phyloP scores from a whole-genome alignment of 2,113 vertebrate genomes.

The Lagopus leucura region DNA sequence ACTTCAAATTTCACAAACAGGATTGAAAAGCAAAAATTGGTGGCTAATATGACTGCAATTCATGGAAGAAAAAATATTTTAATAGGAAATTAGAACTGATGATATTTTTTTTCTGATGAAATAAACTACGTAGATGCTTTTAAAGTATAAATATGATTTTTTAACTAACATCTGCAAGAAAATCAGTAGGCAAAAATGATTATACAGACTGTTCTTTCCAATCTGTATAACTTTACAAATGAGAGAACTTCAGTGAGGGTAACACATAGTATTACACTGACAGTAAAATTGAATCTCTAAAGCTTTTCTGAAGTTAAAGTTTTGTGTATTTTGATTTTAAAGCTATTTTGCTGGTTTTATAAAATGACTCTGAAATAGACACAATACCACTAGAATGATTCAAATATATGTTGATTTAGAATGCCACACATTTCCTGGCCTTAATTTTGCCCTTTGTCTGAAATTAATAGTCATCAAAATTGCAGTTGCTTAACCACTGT shows the following conservation, averaged over 20 bases:
- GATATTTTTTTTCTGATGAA: not conserved
- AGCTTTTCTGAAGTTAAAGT: not conserved
- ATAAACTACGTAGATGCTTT: not conserved
- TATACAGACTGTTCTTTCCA: not conserved
- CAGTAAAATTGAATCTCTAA: not conserved
- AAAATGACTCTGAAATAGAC: constrained; percentile 56
- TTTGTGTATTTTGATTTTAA: constrained; percentile 1
- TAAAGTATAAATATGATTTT: not conserved
- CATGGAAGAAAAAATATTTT: not conserved
- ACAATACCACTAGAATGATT: constrained; percentile 51
- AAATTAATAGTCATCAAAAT: constrained; percentile 68
- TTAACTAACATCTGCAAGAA: not conserved
- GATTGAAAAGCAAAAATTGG: constrained; percentile 5
- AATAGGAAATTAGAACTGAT: not conserved
- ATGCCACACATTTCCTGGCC: constrained; percentile 40
- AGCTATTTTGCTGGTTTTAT: constrained; percentile 8
- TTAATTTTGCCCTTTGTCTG: constrained; percentile 62
- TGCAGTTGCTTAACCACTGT: constrained; percentile 28
- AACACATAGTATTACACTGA: not conserved
- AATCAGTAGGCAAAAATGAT: not conserved
- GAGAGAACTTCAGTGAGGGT: not conserved
- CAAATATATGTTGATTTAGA: constrained; percentile 71
- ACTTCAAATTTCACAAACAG: constrained; percentile 27
- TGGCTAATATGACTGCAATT: not conserved
- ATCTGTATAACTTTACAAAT: not conserved